Percentiles rank a stretch among this genome's conserved stretches.
Evolutionary conservation across 2,797 vertebrate species (phyloP).

Genomic region (Heterohyrax brucei): DNA sequence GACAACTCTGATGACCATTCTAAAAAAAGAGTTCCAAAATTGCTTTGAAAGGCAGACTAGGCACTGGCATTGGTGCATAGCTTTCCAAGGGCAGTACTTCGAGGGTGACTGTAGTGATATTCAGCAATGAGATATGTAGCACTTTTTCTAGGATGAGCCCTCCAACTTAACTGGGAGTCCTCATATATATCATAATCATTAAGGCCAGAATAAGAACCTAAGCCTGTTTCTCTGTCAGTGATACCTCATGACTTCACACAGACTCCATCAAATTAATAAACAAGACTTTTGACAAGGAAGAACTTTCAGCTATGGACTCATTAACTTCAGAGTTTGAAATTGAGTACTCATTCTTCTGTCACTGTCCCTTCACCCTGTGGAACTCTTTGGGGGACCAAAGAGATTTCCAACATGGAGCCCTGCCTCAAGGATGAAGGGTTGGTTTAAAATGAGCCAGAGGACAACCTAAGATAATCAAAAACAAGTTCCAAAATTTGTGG

Average conservation of each 20-base stretch:
- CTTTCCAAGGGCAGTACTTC: no score
- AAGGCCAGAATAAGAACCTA: background rate
- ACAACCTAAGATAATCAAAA: constrained; percentile 51
- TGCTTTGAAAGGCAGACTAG: no score
- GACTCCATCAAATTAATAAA: background rate
- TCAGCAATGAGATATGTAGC: no score
- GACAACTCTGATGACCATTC: no score
- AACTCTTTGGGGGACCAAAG: background rate
- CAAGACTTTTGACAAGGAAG: background rate
- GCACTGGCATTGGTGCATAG: no score
- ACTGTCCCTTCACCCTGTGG: background rate
- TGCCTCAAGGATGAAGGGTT: background rate
- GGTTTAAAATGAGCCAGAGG: constrained; percentile 47
- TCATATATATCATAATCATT: background rate
- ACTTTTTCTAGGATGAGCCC: no score
- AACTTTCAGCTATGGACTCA: constrained; percentile 36
- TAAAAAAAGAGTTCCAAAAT: no score
- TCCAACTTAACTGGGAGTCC: no score
- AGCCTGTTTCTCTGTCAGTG: background rate
- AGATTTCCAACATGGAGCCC: background rate
- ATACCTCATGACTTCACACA: background rate
- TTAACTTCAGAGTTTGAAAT: constrained; percentile 8
- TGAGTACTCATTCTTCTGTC: background rate
- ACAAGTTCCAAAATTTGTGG: background rate
- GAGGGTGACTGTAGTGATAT: no score